A percentile compares a stretch with the other conserved stretches of the same genome.
Conservation (phyloP, 2,113 vertebrate species). For the Chaetorhynchus papuensis region DNA sequence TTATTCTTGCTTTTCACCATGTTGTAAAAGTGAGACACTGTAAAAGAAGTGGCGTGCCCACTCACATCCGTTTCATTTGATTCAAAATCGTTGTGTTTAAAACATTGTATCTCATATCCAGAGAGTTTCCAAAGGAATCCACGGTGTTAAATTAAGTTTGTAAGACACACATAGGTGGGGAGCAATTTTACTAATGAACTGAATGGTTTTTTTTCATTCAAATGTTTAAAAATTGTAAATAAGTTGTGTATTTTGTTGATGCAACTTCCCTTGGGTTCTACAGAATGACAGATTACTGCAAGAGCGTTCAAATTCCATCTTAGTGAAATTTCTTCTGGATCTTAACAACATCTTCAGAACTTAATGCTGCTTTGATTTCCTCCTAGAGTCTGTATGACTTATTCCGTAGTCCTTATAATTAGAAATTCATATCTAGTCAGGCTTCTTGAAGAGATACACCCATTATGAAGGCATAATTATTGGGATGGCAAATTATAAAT, state of each 20-base stretch:
- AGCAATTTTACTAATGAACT: not conserved
- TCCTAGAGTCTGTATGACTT: not conserved
- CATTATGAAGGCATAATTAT: slow-evolving; percentile 25
- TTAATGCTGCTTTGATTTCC: slow-evolving; percentile 33
- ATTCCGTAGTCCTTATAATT: not conserved
- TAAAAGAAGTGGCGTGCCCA: not conserved
- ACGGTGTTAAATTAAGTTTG: not conserved
- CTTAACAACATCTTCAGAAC: not conserved
- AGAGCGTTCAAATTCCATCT: slow-evolving; percentile 12
- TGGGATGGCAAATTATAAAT: slow-evolving; percentile 65
- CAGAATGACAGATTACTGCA: not conserved
- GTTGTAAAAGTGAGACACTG: not conserved
- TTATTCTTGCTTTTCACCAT: not conserved
- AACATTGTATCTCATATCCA: not conserved
- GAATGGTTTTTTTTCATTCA: not conserved
- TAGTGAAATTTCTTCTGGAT: slow-evolving; percentile 15
- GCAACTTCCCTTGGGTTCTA: not conserved
- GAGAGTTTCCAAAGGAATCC: not conserved
- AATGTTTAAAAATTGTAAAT: slow-evolving; percentile 14
- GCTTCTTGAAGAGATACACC: not conserved
- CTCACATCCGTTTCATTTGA: not conserved
- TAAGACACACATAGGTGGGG: not conserved
- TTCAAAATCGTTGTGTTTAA: not conserved
- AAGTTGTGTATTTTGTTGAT: not conserved
- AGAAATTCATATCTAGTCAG: slow-evolving; percentile 31